Evolutionary conservation across 2,888 invertebrate genomes (phyloP).

Genomic region (Coleophora flavipennella): DNA sequence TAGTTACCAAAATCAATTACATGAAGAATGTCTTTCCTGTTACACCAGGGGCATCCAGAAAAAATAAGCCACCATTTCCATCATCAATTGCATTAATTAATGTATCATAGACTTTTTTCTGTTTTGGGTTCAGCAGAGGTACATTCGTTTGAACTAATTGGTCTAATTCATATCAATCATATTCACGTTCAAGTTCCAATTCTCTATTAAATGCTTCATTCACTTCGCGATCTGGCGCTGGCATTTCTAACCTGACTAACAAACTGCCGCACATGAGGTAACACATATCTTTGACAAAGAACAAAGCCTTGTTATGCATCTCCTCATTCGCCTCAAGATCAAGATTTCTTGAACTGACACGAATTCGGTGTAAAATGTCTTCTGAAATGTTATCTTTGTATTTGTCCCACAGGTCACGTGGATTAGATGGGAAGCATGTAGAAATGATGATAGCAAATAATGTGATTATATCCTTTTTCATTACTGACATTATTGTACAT

Average conservation of each 20-base stretch:
- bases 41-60: slow-evolving; percentile 13
- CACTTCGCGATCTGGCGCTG: slow-evolving; percentile 19
- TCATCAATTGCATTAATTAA: slow-evolving; percentile 17
- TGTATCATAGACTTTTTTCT: slow-evolving; percentile 16
- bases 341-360: too few relatives aligned
- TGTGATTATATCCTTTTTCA: too few relatives aligned
- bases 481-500: too few relatives aligned
- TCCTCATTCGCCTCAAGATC: too few relatives aligned
- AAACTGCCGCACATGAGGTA: background rate
- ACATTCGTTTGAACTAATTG: slow-evolving; percentile 19
- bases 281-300: too few relatives aligned
- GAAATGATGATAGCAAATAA: too few relatives aligned
- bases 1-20: slow-evolving; percentile 12
- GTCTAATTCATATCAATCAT: slow-evolving; percentile 15
- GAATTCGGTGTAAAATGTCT: too few relatives aligned
- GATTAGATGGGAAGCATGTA: too few relatives aligned
- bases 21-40: slow-evolving; percentile 17
- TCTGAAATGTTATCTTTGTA: too few relatives aligned
- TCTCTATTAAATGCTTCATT: slow-evolving; percentile 14
- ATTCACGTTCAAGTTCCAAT: slow-evolving; percentile 14
- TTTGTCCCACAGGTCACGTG: too few relatives aligned
- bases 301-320: too few relatives aligned
- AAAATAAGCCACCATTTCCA: slow-evolving; percentile 17
- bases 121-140: slow-evolving; percentile 19
- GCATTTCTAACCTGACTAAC: slow-evolving; percentile 1